A percentile compares a stretch with the other conserved stretches of the same genome.
Evolutionary conservation across 1,140 invertebrate species (phyloP).

Genomic region (Cataglyphis hispanica): DNA sequence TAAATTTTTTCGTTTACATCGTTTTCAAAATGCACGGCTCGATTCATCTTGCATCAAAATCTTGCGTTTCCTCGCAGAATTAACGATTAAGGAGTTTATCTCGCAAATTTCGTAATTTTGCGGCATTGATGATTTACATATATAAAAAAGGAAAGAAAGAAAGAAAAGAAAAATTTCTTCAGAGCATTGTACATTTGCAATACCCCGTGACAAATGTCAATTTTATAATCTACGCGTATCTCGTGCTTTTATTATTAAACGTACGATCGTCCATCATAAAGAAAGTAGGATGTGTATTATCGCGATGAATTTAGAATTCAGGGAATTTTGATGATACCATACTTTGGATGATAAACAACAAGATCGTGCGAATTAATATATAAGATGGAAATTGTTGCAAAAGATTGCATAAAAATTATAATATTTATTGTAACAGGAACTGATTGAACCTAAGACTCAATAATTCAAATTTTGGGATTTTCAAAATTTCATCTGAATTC

Average conservation of each 20-base stretch:
- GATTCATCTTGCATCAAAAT: slow-evolving; percentile 33
- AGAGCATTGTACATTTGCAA: slow-evolving; percentile 34
- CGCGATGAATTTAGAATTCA: background rate
- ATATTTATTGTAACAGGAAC: background rate
- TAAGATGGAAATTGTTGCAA: slow-evolving; percentile 7
- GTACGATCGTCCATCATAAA: slow-evolving; percentile 47
- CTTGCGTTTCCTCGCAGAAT: slow-evolving; percentile 21
- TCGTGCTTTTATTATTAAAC: slow-evolving; percentile 50
- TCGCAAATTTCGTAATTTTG: slow-evolving; percentile 34
- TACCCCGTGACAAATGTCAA: slow-evolving; percentile 61
- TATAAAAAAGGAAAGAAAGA: background rate
- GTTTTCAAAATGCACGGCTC: slow-evolving; percentile 2
- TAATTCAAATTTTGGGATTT: background rate
- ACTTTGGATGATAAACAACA: slow-evolving; percentile 12
- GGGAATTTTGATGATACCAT: background rate
- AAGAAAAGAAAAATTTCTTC: background rate
- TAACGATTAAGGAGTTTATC: slow-evolving; percentile 4
- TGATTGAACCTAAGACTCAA: background rate
- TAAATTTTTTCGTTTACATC: background rate
- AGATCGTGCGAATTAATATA: slow-evolving; percentile 2
- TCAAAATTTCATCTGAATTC: background rate
- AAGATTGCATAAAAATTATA: background rate
- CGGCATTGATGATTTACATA: background rate
- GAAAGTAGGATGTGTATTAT: slow-evolving; percentile 39
- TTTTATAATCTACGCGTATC: slow-evolving; percentile 65